phyloP scores from a whole-genome alignment of 2,797 vertebrate genomes.

The Ciconia nigra region DNA sequence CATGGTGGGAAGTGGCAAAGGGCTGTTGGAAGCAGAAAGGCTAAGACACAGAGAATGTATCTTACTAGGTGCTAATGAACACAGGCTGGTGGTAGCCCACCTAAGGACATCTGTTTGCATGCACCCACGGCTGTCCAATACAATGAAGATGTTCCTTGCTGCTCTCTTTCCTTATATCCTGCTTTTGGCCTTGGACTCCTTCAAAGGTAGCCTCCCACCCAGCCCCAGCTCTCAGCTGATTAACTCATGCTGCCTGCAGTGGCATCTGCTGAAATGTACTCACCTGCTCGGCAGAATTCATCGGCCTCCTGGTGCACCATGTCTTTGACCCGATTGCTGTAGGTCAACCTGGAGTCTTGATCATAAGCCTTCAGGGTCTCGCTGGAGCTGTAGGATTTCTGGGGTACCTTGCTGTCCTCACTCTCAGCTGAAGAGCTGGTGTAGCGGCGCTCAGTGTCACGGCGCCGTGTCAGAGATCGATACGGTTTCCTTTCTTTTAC shows the following conservation, averaged over 20 bases:
- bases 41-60: not conserved
- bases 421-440: conserved; percentile 95
- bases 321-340: conserved; percentile 89
- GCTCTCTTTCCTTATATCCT: not conserved
- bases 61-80: not conserved
- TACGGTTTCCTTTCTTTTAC: conserved; percentile 97
- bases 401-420: conserved; percentile 89
- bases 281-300: conserved; percentile 91
- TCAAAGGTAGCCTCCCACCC: not conserved
- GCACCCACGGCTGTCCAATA: fast-evolving
- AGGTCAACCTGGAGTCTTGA: conserved; percentile 91
- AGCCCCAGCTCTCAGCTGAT: not conserved
- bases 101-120: not conserved
- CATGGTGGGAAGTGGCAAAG: not conserved
- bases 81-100: not conserved
- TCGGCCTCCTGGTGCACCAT: conserved; percentile 94
- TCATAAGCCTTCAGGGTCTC: conserved; percentile 98
- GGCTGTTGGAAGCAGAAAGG: not conserved
- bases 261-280: not conserved
- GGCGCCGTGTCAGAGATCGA: conserved; percentile 92
- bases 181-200: not conserved
- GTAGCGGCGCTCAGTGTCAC: conserved; percentile 92
- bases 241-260: not conserved
- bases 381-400: conserved; percentile 98
- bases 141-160: not conserved